Base-by-base conservation (phyloP, 2,888 invertebrate species). In the Camponotus fellah region DNA sequence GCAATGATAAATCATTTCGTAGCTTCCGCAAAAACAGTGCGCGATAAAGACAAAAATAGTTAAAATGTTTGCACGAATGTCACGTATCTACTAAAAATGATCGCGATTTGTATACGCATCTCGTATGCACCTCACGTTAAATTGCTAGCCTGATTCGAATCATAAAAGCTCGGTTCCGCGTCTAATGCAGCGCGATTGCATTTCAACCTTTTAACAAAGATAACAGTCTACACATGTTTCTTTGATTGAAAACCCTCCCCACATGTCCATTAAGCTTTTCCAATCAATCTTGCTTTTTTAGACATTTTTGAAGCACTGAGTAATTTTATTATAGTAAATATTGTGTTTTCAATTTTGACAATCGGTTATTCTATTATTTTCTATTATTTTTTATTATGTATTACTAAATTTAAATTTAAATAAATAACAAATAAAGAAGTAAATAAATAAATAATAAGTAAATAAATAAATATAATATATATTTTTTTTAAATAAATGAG, bases 111-210 rank as follows among this genome's bases (percentile, higher is more conserved):
- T 21, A 76, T 76, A 49, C 37, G 21, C 17, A 62, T 21, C 17
- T 74, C 1, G 74, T n/a, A 64, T 62, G 74, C 37, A 64, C 9
- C 32, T 62, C 17, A 17, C 64, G 14, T 40, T 64, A 75, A 75
- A 65, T 53, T 49, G 75, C 49, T 49, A 65, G 65, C 65, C 65
- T 76, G 49, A 76, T 62, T 49, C 10, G 34, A 49, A 65, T 65
- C 37, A 17, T 46, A 76, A 75, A 65, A 49, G n/a, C 46, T 32
- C 34, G 21, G 6, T 49, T 65, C 17, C 17, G 21, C 34, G 4
- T 53, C 10, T 76, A 65, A 37, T 34, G 43, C 14, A 49, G 21
- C 46, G 10, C 34, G 21, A 46, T 75, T 46, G 34, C 34, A 49
- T 34, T 26, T 26, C 34, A 4, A 34, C 3, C 26, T 75, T 64